A percentile compares a stretch with the other conserved stretches of the same genome.
Conservation (phyloP, 30 jellyfish, hydroid and myxozoan genomes). For the Hydra vulgaris region DNA sequence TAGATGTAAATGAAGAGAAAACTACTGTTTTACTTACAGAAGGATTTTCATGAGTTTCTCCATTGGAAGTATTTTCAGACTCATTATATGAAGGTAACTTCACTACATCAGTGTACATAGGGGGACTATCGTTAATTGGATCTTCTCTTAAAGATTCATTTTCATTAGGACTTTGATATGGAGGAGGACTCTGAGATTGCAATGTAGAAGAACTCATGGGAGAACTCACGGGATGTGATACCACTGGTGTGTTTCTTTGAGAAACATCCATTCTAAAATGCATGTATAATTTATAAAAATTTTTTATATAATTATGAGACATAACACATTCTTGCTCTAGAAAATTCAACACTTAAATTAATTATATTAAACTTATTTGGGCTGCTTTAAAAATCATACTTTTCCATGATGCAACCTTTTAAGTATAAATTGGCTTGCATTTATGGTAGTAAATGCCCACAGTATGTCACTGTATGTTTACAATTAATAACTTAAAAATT, state of each 20-base stretch:
- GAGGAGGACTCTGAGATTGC: slow-evolving; percentile 11
- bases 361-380: too few species aligned
- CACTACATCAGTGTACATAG: slow-evolving; percentile 45
- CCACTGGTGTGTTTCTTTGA: neutral
- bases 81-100: slow-evolving; percentile 67
- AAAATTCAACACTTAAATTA: too few species aligned
- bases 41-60: slow-evolving; percentile 1
- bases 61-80: slow-evolving; percentile 15
- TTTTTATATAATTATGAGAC: too few species aligned
- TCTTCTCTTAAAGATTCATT: neutral
- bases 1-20: too few species aligned
- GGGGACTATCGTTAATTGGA: slow-evolving; percentile 28
- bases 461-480: too few species aligned
- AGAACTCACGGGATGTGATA: neutral
- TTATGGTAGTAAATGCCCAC: too few species aligned
- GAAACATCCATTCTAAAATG: neutral
- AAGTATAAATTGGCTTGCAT: too few species aligned
- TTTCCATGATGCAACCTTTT: too few species aligned
- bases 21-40: slow-evolving; percentile 8
- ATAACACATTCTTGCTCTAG: too few species aligned
- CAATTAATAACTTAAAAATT: too few species aligned
- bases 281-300: too few species aligned
- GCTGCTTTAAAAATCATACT: too few species aligned
- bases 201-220: neutral
- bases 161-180: slow-evolving; percentile 9